Percentiles rank a stretch among this genome's conserved stretches.
These are phyloP conservation scores for Nomada flava DNA, from an alignment of 2,888 invertebrate species.

Conservation along the genomic window DNA sequence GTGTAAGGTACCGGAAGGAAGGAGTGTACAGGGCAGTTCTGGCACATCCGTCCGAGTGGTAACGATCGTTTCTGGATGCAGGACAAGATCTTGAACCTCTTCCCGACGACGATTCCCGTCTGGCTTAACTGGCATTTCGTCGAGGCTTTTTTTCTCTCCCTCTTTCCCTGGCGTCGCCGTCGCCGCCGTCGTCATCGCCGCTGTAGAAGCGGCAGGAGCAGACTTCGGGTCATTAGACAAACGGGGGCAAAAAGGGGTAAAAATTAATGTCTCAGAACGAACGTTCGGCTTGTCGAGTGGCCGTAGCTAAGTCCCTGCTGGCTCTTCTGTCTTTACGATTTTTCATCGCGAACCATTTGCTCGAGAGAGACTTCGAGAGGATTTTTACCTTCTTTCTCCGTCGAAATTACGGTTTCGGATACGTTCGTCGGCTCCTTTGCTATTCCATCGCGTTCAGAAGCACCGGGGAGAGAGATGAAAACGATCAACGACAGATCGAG, in stretches of 20 bases:
- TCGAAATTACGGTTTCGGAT: neutral
- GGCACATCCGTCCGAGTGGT: conserved; percentile 70
- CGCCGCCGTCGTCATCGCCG: conserved; percentile 35
- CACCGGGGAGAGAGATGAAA: neutral
- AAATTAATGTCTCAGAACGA: conserved; percentile 84
- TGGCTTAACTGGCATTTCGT: conserved; percentile 76
- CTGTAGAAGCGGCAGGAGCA: conserved; percentile 55
- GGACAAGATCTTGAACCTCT: conserved; percentile 70
- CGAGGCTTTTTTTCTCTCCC: conserved; percentile 67
- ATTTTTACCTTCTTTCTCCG: neutral
- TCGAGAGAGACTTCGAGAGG: conserved; percentile 40
- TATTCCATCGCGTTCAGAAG: no score
- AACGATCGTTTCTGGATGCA: conserved; percentile 71
- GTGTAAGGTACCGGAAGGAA: conserved; percentile 71
- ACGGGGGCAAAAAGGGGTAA: conserved; percentile 79
- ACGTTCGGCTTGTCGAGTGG: conserved; percentile 76
- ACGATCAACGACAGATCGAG: neutral
- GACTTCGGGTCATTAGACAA: conserved; percentile 83
- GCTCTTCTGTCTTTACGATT: conserved; percentile 79
- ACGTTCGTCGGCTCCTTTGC: neutral
- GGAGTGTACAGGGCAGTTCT: conserved; percentile 56
- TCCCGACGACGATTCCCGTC: conserved; percentile 73
- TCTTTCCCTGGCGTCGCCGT: conserved; percentile 30
- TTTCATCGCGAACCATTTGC: conserved; percentile 81
- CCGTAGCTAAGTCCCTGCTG: conserved; percentile 68